Evolutionary conservation across 1,140 invertebrate genomes (phyloP).

Genomic region (Onthophagus taurus): DNA sequence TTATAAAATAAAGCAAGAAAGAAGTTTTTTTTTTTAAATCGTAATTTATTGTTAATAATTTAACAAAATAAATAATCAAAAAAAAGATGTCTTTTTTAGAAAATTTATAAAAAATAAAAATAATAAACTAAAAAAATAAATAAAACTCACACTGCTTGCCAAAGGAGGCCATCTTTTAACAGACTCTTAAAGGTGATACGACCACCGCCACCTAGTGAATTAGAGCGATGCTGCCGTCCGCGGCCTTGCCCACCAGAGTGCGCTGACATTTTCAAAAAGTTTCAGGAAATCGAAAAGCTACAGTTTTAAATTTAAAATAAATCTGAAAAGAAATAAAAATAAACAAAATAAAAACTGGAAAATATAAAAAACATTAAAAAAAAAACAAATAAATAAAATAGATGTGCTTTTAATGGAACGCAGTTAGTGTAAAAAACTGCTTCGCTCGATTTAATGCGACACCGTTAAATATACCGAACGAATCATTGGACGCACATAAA

Average conservation of each 20-base stretch:
- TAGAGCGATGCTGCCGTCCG: constrained; percentile 10
- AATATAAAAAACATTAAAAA: constrained; percentile 7
- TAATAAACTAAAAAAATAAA: constrained; percentile 1
- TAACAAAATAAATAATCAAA: too few species aligned
- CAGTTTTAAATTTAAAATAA: constrained; percentile 6
- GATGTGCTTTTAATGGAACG: background rate
- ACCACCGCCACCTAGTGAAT: constrained; percentile 5
- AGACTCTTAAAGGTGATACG: constrained; percentile 10
- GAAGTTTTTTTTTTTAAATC: too few species aligned
- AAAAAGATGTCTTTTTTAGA: too few species aligned
- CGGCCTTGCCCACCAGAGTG: constrained; percentile 13
- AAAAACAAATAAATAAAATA: constrained; percentile 4
- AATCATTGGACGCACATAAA: too few species aligned
- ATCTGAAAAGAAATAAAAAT: constrained; percentile 10
- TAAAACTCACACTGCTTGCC: constrained; percentile 12
- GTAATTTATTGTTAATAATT: too few species aligned
- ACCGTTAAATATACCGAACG: too few species aligned
- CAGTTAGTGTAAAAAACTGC: too few species aligned
- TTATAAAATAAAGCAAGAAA: too few species aligned
- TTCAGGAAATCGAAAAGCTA: constrained; percentile 1
- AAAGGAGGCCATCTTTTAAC: constrained; percentile 12
- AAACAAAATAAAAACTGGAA: constrained; percentile 4
- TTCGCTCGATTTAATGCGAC: background rate
- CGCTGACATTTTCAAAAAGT: constrained; percentile 12
- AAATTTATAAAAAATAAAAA: background rate